Base-by-base conservation (phyloP, 2,888 invertebrate genomes). In the Sinhomidia bicolor region DNA sequence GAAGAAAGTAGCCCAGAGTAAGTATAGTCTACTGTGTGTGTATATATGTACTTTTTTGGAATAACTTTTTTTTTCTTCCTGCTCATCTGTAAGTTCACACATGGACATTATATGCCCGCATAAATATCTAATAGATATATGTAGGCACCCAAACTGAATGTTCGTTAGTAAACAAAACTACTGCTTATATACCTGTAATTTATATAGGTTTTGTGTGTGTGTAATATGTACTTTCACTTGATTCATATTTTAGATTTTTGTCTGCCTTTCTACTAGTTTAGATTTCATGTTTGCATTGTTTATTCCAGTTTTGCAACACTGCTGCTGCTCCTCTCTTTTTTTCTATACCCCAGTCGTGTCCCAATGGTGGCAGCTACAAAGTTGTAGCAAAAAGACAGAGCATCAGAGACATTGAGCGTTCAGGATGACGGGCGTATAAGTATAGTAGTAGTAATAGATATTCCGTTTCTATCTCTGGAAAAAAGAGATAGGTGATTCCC, bases 201-300 rank as follows among this genome's bases (percentile, higher is more conserved):
- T 36, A 82, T 26, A 82, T 32, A n/a, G n/a, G 47, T 9, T 36
- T 54, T n/a, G 74, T 57, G 17, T 32, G n/a, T n/a, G 74, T 57
- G 17, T 32, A 7, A 20, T 62, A 81, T 60, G 17, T 47, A 17
- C 57, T 14, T 60, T 9, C n/a, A 17, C 62, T 62, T 32, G 29
- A 44, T 71, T 10, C 47, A 76, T 76, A 76, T 76, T 76, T 76
- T 51, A 76, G 76, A 51, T 76, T 76, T 51, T 23, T 71, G 41
- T 71, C 71, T 74, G 71, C 44, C 23, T 44, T 74, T 74, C 10
- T 71, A 14, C 10, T 71, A 14, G 36, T 54, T 47, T 54, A 74
- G 47, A 83, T 76, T n/a, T 51, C 57, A 76, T 26, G 47, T 78
- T 62, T 78, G 62, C 44, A 62, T 78, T 85, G 78, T 85, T 85